These are phyloP conservation scores for Leucozona laternaria DNA, from an alignment of 2,888 invertebrate genomes.

Conservation along the genomic window DNA sequence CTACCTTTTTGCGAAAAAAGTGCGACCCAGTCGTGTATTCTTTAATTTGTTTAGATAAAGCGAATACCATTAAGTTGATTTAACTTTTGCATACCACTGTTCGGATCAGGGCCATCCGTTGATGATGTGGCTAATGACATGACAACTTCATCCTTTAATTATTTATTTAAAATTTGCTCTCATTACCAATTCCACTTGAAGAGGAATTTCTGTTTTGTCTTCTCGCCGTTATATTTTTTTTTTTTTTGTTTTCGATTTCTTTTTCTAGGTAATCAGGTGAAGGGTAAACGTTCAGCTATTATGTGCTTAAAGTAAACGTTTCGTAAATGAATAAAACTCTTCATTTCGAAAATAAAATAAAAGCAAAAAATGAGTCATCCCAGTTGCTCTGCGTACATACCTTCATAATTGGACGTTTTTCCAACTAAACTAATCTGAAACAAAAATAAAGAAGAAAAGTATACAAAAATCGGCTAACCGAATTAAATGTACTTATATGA, in stretches of 20 bases:
- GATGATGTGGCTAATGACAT: background rate
- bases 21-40: no score
- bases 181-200: constrained; percentile 67
- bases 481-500: constrained; percentile 67
- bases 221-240: background rate
- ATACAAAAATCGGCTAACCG: constrained; percentile 49
- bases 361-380: background rate
- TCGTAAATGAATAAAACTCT: constrained; percentile 41
- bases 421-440: constrained; percentile 62
- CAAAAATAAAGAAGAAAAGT: constrained; percentile 33
- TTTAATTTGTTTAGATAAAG: no score
- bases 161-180: constrained; percentile 63
- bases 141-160: constrained; percentile 31
- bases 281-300: constrained; percentile 66
- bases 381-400: background rate
- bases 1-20: no score
- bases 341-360: constrained; percentile 14
- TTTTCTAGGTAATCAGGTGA: constrained; percentile 75
- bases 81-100: constrained; percentile 52
- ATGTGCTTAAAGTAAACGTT: constrained; percentile 57
- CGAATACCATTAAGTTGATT: background rate
- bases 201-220: constrained; percentile 33
- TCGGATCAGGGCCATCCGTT: constrained; percentile 6
- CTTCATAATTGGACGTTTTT: background rate
- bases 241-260: constrained; percentile 17